A percentile compares a stretch with the other conserved stretches of the same genome.
Conservation (phyloP, 2,888 invertebrate genomes). For the Drosophila atripex region DNA sequence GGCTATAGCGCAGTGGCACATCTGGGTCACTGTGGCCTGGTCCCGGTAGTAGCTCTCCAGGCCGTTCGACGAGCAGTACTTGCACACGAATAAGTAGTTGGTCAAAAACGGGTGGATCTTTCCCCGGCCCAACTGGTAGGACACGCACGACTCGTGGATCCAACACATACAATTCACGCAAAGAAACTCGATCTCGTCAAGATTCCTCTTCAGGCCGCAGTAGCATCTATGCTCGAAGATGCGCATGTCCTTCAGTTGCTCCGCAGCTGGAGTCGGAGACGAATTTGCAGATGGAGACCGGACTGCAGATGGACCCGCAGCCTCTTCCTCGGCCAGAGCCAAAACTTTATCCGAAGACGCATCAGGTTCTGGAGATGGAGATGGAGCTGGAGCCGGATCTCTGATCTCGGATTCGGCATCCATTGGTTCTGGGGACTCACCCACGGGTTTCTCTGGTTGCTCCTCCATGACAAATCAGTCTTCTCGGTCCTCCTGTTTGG, state of each 20-base stretch:
- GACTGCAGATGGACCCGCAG: no score
- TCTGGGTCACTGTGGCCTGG: slow-evolving; percentile 96
- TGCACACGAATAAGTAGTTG: slow-evolving; percentile 97
- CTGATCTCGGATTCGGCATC: no score
- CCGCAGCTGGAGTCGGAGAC: background rate
- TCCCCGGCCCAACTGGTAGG: slow-evolving; percentile 95
- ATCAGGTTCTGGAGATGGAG: no score
- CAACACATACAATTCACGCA: slow-evolving; percentile 96
- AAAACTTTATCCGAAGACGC: no score
- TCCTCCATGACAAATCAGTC: background rate
- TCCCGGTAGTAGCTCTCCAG: slow-evolving; percentile 96
- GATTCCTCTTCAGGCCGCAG: slow-evolving; percentile 94
- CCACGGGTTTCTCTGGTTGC: background rate
- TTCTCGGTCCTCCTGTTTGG: background rate
- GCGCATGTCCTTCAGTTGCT: background rate
- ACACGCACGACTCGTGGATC: slow-evolving; percentile 97
- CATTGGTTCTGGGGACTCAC: no score
- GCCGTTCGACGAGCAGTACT: slow-evolving; percentile 95
- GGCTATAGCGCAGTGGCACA: slow-evolving; percentile 97
- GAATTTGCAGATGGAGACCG: no score
- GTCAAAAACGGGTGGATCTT: slow-evolving; percentile 96
- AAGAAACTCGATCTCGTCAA: slow-evolving; percentile 94
- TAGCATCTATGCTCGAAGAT: background rate
- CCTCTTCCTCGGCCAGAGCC: no score
- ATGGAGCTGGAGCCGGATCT: no score